phyloP scores from a whole-genome alignment of 2,888 invertebrate genomes.

The Cheilosia soror region DNA sequence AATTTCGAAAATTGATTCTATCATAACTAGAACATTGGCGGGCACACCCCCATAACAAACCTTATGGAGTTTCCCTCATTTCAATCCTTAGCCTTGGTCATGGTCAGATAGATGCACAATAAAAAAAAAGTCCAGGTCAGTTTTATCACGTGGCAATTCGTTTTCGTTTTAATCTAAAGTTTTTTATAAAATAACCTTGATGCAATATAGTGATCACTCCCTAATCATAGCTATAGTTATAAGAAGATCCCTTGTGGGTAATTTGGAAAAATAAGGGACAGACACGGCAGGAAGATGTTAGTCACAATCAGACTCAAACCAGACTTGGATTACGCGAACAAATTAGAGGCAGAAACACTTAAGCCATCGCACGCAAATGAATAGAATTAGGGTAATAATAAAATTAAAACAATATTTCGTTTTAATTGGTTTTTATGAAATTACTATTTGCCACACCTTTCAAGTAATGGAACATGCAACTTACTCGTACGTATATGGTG shows the following conservation, averaged over 20 bases:
- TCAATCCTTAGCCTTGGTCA: constrained; percentile 24
- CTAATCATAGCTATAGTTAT: neutral
- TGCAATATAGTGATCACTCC: constrained; percentile 13
- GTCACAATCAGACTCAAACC: neutral
- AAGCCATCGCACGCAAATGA: constrained; percentile 30
- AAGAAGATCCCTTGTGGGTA: constrained; percentile 4
- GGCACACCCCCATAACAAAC: neutral
- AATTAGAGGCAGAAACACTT: constrained; percentile 8
- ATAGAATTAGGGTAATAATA: constrained; percentile 4
- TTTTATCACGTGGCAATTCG: constrained; percentile 5
- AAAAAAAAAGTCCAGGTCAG: constrained; percentile 11
- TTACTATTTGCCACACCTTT: neutral
- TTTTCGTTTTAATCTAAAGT: neutral
- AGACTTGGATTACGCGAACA: constrained; percentile 1
- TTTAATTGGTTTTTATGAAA: constrained; percentile 19
- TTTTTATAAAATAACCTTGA: neutral
- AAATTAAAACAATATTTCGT: constrained; percentile 8
- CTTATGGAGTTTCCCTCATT: neutral
- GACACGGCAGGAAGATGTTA: neutral
- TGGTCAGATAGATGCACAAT: constrained; percentile 18
- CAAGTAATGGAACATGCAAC: no score
- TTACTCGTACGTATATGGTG: no score
- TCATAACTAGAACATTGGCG: neutral
- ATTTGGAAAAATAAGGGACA: constrained; percentile 1
- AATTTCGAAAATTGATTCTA: constrained; percentile 27